phyloP scores from a whole-genome alignment of 2,888 invertebrate species.

The Rotaria macrura region DNA sequence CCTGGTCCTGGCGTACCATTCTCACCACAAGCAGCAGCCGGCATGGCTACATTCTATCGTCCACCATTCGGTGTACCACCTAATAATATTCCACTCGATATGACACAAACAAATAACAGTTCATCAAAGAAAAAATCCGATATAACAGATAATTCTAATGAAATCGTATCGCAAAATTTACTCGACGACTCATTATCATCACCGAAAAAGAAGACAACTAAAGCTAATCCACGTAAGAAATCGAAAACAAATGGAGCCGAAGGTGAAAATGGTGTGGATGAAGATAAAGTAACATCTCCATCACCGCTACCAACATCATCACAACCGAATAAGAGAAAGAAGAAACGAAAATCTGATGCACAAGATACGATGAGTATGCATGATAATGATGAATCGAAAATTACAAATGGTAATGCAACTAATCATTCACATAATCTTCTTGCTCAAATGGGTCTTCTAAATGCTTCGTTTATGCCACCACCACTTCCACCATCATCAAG shows the following conservation, averaged over 20 bases:
- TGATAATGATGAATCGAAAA: background rate
- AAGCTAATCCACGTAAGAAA: background rate
- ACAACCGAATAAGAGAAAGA: background rate
- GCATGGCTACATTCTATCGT: background rate
- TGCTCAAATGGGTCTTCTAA: background rate
- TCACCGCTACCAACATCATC: background rate
- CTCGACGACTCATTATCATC: background rate
- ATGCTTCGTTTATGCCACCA: background rate
- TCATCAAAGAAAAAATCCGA: background rate
- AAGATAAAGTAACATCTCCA: background rate
- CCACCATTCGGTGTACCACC: background rate
- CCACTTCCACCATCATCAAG: background rate
- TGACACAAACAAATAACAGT: background rate
- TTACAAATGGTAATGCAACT: background rate
- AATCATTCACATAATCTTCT: constrained; percentile 8
- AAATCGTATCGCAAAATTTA: background rate
- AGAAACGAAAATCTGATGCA: background rate
- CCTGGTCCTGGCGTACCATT: background rate
- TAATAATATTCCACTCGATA: background rate
- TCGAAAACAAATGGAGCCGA: background rate
- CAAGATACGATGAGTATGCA: background rate
- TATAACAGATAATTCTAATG: background rate
- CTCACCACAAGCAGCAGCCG: background rate
- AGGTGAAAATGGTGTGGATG: background rate
- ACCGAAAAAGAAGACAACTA: background rate